Base-by-base conservation (phyloP, 64 coral and sea anemone genomes). In the Porites australiensis region DNA sequence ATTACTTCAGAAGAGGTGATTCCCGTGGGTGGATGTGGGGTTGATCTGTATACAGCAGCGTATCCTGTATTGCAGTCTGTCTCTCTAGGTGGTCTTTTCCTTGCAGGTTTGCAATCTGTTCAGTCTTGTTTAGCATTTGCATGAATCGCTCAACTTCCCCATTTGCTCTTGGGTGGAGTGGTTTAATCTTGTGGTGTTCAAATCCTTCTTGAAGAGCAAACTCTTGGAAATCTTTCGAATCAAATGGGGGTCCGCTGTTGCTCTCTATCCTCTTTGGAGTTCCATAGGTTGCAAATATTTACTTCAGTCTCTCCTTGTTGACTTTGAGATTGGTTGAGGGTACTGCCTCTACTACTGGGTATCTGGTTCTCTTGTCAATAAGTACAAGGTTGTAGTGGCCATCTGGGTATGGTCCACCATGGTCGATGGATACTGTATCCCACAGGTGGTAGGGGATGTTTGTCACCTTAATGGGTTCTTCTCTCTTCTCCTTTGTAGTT, bases 331-430 rank as follows among this genome's bases (percentile, higher is more conserved):
- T 13, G 13, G 78, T 81, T 45, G 57, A 81, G 12, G 22, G 63
- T 22, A 81, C 55, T 13, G 63, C 78, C 44, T 81, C 88, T 46
- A 89, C 74, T 21, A 47, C 72, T 14, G 58, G 73, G 22, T 89
- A 89, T 49, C 88, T 57, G 27, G 73, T 89, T 70, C 88, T 78
- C 45, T 81, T 45, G 19, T 80, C 88, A 5, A 44, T 60, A 12
- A 74, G 50, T 50, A 88, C 86, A 5, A 94, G 48, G 63, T 84
- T 89, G 51, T 94, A 83, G 18, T 88, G 85, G 5, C 85, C 48
- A 60, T 94, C 87, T 15, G 84, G 92, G n/a, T 94, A 94, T 20
- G 86, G 85, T 89, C 52, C 86, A 43, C 91, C 82, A 53, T 89
- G 74, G 74, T 89, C 92, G 45, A 57, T 47, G 13, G 74, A 57